Conservation (phyloP, 2,797 vertebrate genomes). For the Tapirus indicus region DNA sequence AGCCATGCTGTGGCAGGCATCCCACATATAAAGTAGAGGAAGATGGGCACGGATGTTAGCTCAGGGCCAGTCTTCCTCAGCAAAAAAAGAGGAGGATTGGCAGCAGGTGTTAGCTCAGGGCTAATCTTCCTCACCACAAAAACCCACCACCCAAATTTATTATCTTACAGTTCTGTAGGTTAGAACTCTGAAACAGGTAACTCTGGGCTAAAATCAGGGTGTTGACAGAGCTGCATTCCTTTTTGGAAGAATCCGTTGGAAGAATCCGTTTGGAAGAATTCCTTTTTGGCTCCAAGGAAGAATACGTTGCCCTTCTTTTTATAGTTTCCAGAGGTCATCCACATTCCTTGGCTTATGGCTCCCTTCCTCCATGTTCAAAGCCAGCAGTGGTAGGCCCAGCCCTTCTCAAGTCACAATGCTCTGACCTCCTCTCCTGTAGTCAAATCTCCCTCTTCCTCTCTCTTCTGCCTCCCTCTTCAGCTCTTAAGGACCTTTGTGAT, state of each 20-base stretch:
- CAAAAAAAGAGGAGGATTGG: too few relatives aligned
- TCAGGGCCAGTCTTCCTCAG: too few relatives aligned
- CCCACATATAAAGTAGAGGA: too few relatives aligned
- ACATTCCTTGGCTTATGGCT: not conserved
- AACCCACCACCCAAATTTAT: not conserved
- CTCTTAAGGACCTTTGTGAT: not conserved
- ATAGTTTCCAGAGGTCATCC: not conserved
- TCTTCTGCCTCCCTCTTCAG: not conserved
- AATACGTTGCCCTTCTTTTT: not conserved
- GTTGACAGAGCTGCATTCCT: not conserved
- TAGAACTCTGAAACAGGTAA: not conserved
- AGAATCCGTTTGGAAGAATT: too few relatives aligned
- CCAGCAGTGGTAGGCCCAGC: not conserved
- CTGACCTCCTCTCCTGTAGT: not conserved
- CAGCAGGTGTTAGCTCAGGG: too few relatives aligned
- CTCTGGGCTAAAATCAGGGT: not conserved
- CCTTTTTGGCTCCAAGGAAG: not conserved
- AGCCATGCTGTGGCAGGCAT: too few relatives aligned
- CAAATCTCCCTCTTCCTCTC: not conserved
- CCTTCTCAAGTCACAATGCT: not conserved
- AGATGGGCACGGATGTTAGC: too few relatives aligned
- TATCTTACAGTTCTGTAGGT: not conserved
- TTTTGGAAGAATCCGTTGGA: not conserved
- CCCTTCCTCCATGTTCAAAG: not conserved
- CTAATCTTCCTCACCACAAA: too few relatives aligned